phyloP scores from a whole-genome alignment of 2,797 vertebrate genomes.

The Rhincodon typus region DNA sequence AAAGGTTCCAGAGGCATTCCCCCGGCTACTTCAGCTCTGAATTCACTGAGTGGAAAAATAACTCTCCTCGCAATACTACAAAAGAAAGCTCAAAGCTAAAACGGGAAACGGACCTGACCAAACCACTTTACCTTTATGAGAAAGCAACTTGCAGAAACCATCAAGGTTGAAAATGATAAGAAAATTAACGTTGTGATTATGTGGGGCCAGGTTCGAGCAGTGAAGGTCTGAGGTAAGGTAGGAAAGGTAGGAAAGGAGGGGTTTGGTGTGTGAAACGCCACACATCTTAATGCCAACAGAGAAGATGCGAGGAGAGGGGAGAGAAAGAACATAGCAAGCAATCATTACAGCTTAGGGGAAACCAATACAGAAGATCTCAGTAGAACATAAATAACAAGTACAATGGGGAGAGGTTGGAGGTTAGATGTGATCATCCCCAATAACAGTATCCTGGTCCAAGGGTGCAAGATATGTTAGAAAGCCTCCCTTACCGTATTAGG shows the following conservation, averaged over 20 bases:
- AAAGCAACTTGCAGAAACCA: neutral
- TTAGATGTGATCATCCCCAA: neutral
- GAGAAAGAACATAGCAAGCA: accelerated
- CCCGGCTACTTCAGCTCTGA: neutral
- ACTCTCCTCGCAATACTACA: neutral
- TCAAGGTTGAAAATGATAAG: neutral
- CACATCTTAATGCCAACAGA: neutral
- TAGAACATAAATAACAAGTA: too few species aligned
- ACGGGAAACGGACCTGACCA: neutral
- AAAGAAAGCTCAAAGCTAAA: neutral
- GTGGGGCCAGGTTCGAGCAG: neutral
- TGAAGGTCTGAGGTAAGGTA: neutral
- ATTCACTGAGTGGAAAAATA: neutral
- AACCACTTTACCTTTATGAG: neutral
- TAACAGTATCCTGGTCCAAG: neutral
- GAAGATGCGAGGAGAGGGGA: neutral
- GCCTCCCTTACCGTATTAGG: neutral
- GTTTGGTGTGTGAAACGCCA: too few species aligned
- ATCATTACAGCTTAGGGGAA: neutral
- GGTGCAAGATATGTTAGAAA: neutral
- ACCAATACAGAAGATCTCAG: neutral
- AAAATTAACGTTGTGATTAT: neutral
- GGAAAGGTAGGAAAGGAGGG: neutral
- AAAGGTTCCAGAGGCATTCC: too few species aligned
- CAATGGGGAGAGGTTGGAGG: neutral